These are phyloP conservation scores for Zootermopsis nevadensis DNA, from an alignment of 2,888 invertebrate species.

Conservation along the genomic window DNA sequence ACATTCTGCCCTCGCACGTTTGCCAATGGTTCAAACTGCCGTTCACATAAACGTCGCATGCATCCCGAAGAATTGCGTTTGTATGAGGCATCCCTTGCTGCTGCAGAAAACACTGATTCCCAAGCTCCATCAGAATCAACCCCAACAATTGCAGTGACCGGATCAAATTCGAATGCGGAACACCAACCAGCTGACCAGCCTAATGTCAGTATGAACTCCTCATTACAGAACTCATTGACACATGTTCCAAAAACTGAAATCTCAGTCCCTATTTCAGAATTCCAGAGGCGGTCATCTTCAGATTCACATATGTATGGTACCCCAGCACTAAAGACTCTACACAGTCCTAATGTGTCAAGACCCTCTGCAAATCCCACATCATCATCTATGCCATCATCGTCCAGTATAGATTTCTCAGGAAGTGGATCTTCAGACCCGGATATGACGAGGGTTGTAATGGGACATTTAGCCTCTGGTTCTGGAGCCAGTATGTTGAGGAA, in stretches of 20 bases:
- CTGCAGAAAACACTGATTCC: conserved; percentile 46
- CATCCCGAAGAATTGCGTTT: conserved; percentile 63
- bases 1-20: conserved; percentile 70
- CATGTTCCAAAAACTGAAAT: conserved; percentile 16
- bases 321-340: conserved; percentile 16
- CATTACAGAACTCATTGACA: conserved; percentile 24
- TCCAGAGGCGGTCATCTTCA: conserved; percentile 25
- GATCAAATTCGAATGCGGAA: conserved; percentile 5
- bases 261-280: conserved; percentile 28
- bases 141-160: conserved; percentile 10
- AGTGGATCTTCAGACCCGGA: conserved; percentile 31
- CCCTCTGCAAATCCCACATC: neutral
- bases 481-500: conserved; percentile 39
- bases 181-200: neutral
- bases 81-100: conserved; percentile 55
- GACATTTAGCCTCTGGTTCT: conserved; percentile 19
- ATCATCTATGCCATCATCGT: neutral
- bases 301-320: conserved; percentile 35
- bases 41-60: conserved; percentile 68
- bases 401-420: conserved; percentile 19
- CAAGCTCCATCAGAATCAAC: neutral
- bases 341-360: conserved; percentile 34
- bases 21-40: conserved; percentile 69
- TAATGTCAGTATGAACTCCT: conserved; percentile 17
- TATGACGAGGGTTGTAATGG: conserved; percentile 30